Base-by-base conservation (phyloP, 2,888 invertebrate species). In the Sicus ferrugineus region DNA sequence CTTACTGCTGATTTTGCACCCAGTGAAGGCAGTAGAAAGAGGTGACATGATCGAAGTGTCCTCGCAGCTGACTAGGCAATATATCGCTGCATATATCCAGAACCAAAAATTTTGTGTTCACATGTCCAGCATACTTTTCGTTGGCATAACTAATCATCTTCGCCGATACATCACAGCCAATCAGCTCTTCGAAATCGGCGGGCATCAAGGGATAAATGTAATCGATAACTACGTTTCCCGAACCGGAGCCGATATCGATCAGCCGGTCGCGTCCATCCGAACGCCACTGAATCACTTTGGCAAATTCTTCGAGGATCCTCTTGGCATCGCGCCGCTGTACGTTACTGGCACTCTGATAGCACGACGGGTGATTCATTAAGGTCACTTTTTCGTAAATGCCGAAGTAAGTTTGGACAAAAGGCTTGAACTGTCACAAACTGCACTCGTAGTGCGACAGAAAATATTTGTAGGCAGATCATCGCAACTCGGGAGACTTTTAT, bases 21-120 rank as follows among this genome's bases (percentile, higher is more conserved):
- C 93, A 93, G 78, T 94, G 93, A 5, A 94, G 85, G 72, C 92
- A 90, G 81, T 92, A 93, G 80, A 93, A 92, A 0, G 93, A 93
- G 69, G 92, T 89, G 1, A 89, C 87, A 78, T 92, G 91, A 78
- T 90, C 88, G 78, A 91, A 93, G 52, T 83, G 77, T 70, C 84
- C 86, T 26, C 83, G 77, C 68, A 88, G 77, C 26, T 87, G 83
- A 0, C 82, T 79, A 1, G 89, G 88, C 61, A 90, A 72, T 30
- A 86, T 80, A 7, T 73, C 68, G 0, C 87, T 83, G 6, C 64
- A 70, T 52, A 93, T 89, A 77, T 93, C 90, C 72, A 80, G 68
- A 19, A 75, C 67, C 31, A 86, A 81, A 72, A 89, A 89, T 31
- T 86, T 70, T 14, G 73, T 73, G n/a, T 75, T 70, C 4, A 74